A percentile compares a stretch with the other conserved stretches of the same genome.
Evolutionary conservation across 2,113 vertebrate species (phyloP).

Genomic region (Sclerurus mexicanus): DNA sequence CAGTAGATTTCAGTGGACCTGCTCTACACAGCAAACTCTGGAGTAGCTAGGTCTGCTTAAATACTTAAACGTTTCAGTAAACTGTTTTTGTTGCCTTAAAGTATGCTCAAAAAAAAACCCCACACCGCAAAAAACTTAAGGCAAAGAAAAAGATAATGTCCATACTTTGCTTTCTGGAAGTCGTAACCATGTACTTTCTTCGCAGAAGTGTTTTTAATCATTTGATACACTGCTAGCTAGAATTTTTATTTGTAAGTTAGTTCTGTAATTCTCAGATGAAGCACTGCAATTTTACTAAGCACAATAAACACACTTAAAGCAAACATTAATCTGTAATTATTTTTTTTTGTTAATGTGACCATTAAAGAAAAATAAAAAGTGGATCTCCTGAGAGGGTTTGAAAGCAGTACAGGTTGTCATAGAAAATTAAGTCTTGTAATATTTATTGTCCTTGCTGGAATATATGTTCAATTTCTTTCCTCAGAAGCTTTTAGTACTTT

Average conservation of each 20-base stretch:
- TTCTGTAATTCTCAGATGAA: conserved; percentile 3
- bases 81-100: background rate
- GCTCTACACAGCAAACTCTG: background rate
- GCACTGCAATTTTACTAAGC: background rate
- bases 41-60: background rate
- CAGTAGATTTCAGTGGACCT: background rate
- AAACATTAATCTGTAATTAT: background rate
- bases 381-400: conserved; percentile 1
- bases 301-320: conserved; percentile 8
- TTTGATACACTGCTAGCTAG: background rate
- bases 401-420: background rate
- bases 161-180: background rate
- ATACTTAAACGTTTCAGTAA: background rate
- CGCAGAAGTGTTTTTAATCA: background rate
- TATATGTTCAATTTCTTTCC: background rate
- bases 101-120: background rate
- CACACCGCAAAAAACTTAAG: background rate
- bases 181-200: background rate
- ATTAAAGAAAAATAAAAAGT: conserved; percentile 7
- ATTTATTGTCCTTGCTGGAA: conserved; percentile 13
- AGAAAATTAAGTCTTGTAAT: conserved; percentile 11
- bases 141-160: background rate
- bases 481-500: background rate
- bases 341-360: background rate
- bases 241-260: background rate